These are phyloP conservation scores for Clusia tigrina DNA, from an alignment of 2,888 invertebrate genomes.

Conservation along the genomic window DNA sequence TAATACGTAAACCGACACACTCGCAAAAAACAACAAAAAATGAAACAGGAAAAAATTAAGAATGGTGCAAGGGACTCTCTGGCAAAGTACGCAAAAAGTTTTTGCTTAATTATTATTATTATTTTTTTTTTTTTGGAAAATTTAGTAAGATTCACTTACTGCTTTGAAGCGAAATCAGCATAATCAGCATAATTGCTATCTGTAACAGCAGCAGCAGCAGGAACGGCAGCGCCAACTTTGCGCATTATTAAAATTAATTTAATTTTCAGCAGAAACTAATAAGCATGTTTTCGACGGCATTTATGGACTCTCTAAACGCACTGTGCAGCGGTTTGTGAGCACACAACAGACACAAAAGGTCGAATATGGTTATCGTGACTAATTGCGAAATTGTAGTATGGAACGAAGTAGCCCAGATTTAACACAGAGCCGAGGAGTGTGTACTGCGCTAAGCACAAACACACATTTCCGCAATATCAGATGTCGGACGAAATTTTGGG, in stretches of 20 bases:
- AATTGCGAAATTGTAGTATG: too few relatives aligned
- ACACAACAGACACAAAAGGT: too few relatives aligned
- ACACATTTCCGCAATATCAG: too few relatives aligned
- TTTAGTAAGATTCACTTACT: slow-evolving; percentile 24
- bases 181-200: slow-evolving; percentile 35
- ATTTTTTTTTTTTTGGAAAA: slow-evolving; percentile 14
- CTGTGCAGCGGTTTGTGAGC: too few relatives aligned
- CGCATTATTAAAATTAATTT: slow-evolving; percentile 20
- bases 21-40: slow-evolving; percentile 20
- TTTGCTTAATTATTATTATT: slow-evolving; percentile 5
- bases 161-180: slow-evolving; percentile 30
- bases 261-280: not conserved
- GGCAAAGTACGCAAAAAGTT: not conserved
- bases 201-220: slow-evolving; percentile 7
- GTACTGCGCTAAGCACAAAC: too few relatives aligned
- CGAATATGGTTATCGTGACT: too few relatives aligned
- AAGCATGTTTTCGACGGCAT: too few relatives aligned
- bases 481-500: too few relatives aligned
- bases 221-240: slow-evolving; percentile 6
- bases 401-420: too few relatives aligned
- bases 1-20: slow-evolving; percentile 31
- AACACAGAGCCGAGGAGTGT: too few relatives aligned
- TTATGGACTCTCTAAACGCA: too few relatives aligned
- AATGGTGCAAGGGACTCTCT: not conserved
- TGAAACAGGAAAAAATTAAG: slow-evolving; percentile 3